Conservation (phyloP, 2,888 invertebrate genomes). For the Eristalis tenax region DNA sequence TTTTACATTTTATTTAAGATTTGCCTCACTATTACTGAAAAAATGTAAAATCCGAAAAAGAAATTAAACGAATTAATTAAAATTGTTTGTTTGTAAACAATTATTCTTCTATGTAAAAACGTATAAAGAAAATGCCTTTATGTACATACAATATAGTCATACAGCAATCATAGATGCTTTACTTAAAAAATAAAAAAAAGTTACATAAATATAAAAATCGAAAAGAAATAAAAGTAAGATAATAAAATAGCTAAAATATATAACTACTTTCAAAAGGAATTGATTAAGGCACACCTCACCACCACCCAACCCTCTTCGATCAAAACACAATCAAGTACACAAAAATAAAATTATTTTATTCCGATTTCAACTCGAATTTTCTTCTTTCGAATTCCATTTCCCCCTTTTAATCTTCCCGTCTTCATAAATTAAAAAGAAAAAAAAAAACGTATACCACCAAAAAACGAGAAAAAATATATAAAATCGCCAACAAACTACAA, state of each 20-base stretch:
- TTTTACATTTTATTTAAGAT: no score
- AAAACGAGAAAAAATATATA: neutral
- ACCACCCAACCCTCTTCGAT: neutral
- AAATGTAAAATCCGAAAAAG: neutral
- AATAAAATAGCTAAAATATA: slow-evolving; percentile 42
- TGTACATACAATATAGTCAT: slow-evolving; percentile 55
- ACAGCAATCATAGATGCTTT: slow-evolving; percentile 61
- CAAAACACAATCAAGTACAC: slow-evolving; percentile 10
- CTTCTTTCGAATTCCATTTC: neutral
- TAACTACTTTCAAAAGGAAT: slow-evolving; percentile 60
- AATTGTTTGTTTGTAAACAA: slow-evolving; percentile 36
- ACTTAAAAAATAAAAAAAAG: slow-evolving; percentile 2
- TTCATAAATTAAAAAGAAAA: neutral
- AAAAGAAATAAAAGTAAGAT: slow-evolving; percentile 8
- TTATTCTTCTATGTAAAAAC: slow-evolving; percentile 42
- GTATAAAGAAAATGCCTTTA: slow-evolving; percentile 62
- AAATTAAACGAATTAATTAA: slow-evolving; percentile 5
- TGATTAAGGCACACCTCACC: slow-evolving; percentile 47
- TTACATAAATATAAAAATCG: slow-evolving; percentile 27
- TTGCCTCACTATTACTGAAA: neutral
- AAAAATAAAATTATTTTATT: neutral
- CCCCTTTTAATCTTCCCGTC: neutral
- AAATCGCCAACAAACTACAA: slow-evolving; percentile 58
- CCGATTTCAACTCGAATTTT: neutral
- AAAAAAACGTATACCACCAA: slow-evolving; percentile 59